Evolutionary conservation across 53 echinoderm and acorn worm species (phyloP).

Genomic region (Arbacia lixula): DNA sequence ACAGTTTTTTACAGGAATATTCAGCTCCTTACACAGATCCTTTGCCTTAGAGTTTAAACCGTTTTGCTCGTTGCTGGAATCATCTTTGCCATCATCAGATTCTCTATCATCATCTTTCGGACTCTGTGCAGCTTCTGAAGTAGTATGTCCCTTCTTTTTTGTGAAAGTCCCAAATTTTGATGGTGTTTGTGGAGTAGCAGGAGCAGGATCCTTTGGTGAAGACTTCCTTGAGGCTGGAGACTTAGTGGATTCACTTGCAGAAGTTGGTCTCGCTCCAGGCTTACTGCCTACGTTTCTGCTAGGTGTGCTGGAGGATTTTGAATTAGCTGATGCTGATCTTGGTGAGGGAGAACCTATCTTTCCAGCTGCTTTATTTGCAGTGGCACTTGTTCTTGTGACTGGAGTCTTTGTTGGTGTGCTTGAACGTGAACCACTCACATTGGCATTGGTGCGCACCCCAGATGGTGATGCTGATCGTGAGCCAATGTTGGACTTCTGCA

Average conservation of each 20-base stretch:
- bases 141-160: slow-evolving; percentile 24
- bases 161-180: slow-evolving; percentile 57
- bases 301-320: slow-evolving; percentile 11
- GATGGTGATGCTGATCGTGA: slow-evolving; percentile 49
- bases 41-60: background rate
- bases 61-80: slow-evolving; percentile 7
- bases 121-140: background rate
- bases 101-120: slow-evolving; percentile 9
- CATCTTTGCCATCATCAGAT: background rate
- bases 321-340: slow-evolving; percentile 11
- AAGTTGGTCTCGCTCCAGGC: slow-evolving; percentile 8
- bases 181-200: slow-evolving; percentile 27
- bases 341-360: slow-evolving; percentile 6
- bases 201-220: background rate
- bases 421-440: slow-evolving; percentile 18
- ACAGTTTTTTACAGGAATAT: slow-evolving; percentile 90
- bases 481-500: slow-evolving; percentile 24
- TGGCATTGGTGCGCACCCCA: slow-evolving; percentile 14
- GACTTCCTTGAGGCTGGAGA: slow-evolving; percentile 4
- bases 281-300: background rate
- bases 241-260: slow-evolving; percentile 18
- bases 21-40: slow-evolving; percentile 85
- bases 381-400: background rate
- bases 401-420: slow-evolving; percentile 27
- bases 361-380: background rate